A percentile compares a stretch with the other conserved stretches of the same genome.
Evolutionary conservation across 2,888 invertebrate species (phyloP).

Genomic region (Pedicia rivosa): DNA sequence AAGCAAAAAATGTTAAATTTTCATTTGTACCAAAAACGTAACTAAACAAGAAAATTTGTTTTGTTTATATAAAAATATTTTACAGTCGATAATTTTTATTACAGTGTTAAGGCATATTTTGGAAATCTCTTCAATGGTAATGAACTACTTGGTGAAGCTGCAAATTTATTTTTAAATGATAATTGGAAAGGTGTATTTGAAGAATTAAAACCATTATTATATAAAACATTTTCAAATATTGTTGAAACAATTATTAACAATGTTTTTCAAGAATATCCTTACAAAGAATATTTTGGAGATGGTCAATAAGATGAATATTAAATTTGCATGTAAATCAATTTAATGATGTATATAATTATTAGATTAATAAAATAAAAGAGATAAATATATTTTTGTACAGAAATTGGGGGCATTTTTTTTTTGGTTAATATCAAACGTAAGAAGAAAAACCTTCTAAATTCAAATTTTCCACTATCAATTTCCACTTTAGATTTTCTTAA

Average conservation of each 20-base stretch:
- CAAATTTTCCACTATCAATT: too few species aligned
- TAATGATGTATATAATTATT: too few species aligned
- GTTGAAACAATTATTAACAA: slow-evolving; percentile 21
- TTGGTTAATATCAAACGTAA: too few species aligned
- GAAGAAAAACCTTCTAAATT: too few species aligned
- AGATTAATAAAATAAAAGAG: too few species aligned
- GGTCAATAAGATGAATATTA: slow-evolving; percentile 9
- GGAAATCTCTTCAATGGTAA: slow-evolving; percentile 31
- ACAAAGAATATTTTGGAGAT: slow-evolving; percentile 20
- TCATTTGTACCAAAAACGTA: slow-evolving; percentile 14
- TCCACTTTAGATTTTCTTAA: too few species aligned
- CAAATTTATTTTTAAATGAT: slow-evolving; percentile 33
- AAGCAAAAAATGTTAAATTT: slow-evolving; percentile 14
- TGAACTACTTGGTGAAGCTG: slow-evolving; percentile 28
- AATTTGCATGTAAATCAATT: too few species aligned
- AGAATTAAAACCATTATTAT: slow-evolving; percentile 28
- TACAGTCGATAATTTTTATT: background rate
- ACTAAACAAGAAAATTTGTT: background rate
- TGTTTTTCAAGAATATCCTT: slow-evolving; percentile 26
- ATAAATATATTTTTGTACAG: too few species aligned
- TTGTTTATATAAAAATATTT: background rate
- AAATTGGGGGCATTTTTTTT: too few species aligned
- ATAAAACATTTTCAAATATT: slow-evolving; percentile 21
- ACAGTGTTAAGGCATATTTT: slow-evolving; percentile 17
- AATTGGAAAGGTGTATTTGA: slow-evolving; percentile 30